Conservation (phyloP, 2,113 vertebrate species). For the Caranx melampygus region DNA sequence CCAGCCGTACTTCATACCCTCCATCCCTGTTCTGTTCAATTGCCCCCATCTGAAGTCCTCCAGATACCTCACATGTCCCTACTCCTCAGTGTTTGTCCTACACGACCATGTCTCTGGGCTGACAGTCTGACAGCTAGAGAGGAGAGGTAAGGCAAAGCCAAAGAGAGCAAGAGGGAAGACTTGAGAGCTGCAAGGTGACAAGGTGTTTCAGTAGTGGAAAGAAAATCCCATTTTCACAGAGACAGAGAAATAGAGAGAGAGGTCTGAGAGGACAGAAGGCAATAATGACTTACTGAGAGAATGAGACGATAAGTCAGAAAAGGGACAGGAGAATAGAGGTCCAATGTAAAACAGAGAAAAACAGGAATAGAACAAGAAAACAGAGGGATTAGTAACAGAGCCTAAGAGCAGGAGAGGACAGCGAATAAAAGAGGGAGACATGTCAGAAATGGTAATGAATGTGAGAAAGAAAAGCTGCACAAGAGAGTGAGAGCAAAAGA, state of each 20-base stretch:
- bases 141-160: constrained; percentile 16
- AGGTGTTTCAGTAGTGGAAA: constrained; percentile 44
- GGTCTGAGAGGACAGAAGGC: constrained; percentile 11
- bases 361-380: constrained; percentile 25
- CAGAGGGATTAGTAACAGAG: constrained; percentile 41
- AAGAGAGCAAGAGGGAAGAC: constrained; percentile 37
- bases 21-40: background rate
- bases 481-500: constrained; percentile 25
- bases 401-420: constrained; percentile 6
- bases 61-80: constrained; percentile 12
- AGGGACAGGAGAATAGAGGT: constrained; percentile 24
- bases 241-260: constrained; percentile 26
- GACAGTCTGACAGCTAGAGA: constrained; percentile 53
- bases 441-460: constrained; percentile 56
- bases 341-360: constrained; percentile 26
- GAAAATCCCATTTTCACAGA: constrained; percentile 38
- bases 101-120: constrained; percentile 39
- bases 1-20: background rate
- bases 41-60: constrained; percentile 9
- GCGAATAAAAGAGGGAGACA: constrained; percentile 29
- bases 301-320: constrained; percentile 33
- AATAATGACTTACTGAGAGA: constrained; percentile 55
- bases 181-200: constrained; percentile 24
- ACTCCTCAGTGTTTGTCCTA: constrained; percentile 47
- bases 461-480: constrained; percentile 31